Conservation (phyloP, 2,888 invertebrate species). For the Amphiduros pacificus region DNA sequence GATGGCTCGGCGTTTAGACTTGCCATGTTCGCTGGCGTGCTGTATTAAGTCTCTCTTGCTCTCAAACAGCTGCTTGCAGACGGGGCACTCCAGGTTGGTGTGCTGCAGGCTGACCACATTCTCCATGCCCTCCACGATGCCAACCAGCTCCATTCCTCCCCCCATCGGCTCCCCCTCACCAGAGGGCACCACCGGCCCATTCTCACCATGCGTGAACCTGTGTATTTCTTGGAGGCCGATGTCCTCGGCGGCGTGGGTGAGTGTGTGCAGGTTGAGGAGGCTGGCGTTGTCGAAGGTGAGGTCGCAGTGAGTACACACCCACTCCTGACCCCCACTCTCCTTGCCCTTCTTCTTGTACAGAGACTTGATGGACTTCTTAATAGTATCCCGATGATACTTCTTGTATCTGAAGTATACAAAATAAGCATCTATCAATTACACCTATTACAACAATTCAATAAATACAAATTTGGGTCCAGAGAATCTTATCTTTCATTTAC, state of each 20-base stretch:
- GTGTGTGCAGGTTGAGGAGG: conserved; percentile 64
- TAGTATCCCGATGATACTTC: conserved; percentile 48
- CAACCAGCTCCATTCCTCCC: no score
- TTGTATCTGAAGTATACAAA: conserved; percentile 32
- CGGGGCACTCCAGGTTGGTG: no score
- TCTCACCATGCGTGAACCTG: no score
- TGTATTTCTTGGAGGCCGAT: no score
- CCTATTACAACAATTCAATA: background rate
- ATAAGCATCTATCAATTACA: no score
- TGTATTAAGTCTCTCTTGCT: conserved; percentile 60
- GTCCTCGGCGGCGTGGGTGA: conserved; percentile 62
- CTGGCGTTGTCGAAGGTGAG: conserved; percentile 58
- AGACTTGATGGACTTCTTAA: conserved; percentile 47
- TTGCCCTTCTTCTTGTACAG: conserved; percentile 50
- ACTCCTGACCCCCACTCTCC: conserved; percentile 42
- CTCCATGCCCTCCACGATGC: no score
- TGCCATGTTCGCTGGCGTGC: conserved; percentile 63
- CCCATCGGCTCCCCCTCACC: no score
- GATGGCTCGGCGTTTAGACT: conserved; percentile 30
- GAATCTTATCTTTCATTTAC: no score
- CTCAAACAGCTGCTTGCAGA: conserved; percentile 54
- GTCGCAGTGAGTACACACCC: conserved; percentile 60
- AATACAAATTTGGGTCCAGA: no score
- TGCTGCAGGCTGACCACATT: no score
- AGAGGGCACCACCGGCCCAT: no score